These are phyloP conservation scores for Piaya cayana DNA, from an alignment of 2,113 vertebrate species.

Conservation along the genomic window DNA sequence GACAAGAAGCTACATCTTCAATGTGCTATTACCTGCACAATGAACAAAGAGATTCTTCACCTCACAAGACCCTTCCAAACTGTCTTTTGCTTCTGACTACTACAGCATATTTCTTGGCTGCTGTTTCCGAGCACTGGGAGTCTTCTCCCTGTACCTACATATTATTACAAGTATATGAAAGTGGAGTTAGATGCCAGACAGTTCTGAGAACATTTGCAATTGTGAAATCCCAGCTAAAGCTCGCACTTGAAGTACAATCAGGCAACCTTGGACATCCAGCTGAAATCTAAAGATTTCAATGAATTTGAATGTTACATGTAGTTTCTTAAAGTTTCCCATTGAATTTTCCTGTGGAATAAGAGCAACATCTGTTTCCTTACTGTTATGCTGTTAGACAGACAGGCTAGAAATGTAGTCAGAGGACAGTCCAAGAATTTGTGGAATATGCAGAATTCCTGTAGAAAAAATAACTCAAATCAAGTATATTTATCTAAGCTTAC, in stretches of 20 bases:
- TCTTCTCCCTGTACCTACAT: background rate
- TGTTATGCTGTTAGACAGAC: background rate
- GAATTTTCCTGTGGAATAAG: background rate
- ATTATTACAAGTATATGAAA: background rate
- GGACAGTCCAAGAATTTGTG: background rate
- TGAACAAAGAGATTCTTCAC: background rate
- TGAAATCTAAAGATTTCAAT: background rate
- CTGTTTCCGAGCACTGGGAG: background rate
- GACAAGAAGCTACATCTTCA: background rate
- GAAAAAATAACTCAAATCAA: fast-evolving
- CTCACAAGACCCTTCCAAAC: background rate
- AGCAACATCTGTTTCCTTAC: background rate
- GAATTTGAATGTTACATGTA: background rate
- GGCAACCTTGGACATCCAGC: background rate
- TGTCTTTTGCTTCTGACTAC: background rate
- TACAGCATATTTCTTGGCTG: background rate
- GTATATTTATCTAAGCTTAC: background rate
- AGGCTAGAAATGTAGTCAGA: background rate
- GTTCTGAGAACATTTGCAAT: background rate
- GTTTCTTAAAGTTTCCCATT: background rate
- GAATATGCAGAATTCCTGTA: background rate
- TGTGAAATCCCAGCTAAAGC: background rate
- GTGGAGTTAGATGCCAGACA: background rate
- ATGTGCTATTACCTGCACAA: background rate
- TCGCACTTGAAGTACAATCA: background rate